Conservation (phyloP, 1,140 invertebrate genomes). For the Episyrphus balteatus region DNA sequence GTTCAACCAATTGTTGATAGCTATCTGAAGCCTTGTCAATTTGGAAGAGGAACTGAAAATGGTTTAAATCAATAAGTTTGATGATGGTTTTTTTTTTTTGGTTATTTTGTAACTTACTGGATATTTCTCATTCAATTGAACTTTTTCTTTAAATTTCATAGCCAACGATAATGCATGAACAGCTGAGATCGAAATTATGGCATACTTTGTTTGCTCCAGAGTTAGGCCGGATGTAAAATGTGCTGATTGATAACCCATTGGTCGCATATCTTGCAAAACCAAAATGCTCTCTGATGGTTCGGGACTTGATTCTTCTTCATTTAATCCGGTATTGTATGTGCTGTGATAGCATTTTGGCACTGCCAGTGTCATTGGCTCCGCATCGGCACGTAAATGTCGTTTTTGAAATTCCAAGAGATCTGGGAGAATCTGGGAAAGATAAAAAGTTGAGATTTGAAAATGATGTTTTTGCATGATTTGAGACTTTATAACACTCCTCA, state of each 20-base stretch:
- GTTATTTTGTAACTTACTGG: slow-evolving; percentile 13
- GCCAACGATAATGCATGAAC: slow-evolving; percentile 59
- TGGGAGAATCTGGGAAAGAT: slow-evolving; percentile 44
- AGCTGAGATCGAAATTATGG: slow-evolving; percentile 55
- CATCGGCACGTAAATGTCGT: slow-evolving; percentile 27
- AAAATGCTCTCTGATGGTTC: slow-evolving; percentile 48
- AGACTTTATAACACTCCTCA: slow-evolving; percentile 28
- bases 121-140: slow-evolving; percentile 51
- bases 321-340: slow-evolving; percentile 37
- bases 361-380: slow-evolving; percentile 37
- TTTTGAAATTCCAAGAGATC: slow-evolving; percentile 47
- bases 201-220: slow-evolving; percentile 49
- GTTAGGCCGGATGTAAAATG: slow-evolving; percentile 58
- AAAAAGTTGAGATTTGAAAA: neutral
- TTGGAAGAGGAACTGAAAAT: slow-evolving; percentile 53
- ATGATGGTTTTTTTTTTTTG: neutral
- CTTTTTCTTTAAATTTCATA: slow-evolving; percentile 50
- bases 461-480: neutral
- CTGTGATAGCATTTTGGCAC: slow-evolving; percentile 55
- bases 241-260: slow-evolving; percentile 36
- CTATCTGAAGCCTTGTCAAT: slow-evolving; percentile 62
- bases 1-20: slow-evolving; percentile 61
- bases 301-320: slow-evolving; percentile 24
- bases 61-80: neutral
- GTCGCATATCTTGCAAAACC: slow-evolving; percentile 40